These are phyloP conservation scores for Aleiodes testaceus DNA, from an alignment of 2,888 invertebrate species.

Conservation along the genomic window DNA sequence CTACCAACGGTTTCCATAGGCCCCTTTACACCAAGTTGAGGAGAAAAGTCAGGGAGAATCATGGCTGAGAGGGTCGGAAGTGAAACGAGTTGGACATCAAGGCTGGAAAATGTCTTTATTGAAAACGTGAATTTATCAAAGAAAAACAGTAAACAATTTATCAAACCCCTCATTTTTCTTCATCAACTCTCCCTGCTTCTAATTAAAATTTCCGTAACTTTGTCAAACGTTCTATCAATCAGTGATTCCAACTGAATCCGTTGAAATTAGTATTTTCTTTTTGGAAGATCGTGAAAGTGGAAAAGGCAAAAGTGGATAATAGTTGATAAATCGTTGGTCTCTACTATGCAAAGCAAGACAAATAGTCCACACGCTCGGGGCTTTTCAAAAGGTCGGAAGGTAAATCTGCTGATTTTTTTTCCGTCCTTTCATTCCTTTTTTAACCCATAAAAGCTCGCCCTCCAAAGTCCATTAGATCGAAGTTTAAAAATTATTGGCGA, in stretches of 20 bases:
- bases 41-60: constrained; percentile 25
- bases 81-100: constrained; percentile 37
- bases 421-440: neutral
- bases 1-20: neutral
- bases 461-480: too few relatives aligned
- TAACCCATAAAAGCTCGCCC: neutral
- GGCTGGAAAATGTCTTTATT: neutral
- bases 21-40: neutral
- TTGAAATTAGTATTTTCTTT: neutral
- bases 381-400: constrained; percentile 7
- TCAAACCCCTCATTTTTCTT: too few relatives aligned
- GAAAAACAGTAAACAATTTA: too few relatives aligned
- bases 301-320: constrained; percentile 39
- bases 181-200: too few relatives aligned
- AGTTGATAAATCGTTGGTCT: constrained; percentile 50
- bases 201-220: too few relatives aligned
- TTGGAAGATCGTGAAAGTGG: constrained; percentile 8
- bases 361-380: constrained; percentile 16
- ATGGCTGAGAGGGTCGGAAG: constrained; percentile 36
- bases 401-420: neutral
- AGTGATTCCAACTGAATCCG: too few relatives aligned
- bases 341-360: constrained; percentile 47
- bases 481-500: constrained; percentile 6
- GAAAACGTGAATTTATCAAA: neutral
- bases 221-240: too few relatives aligned